Percentiles rank a stretch among this genome's conserved stretches.
These are phyloP conservation scores for Drosophila miranda DNA, from an alignment of 1,140 invertebrate genomes.

Conservation along the genomic window DNA sequence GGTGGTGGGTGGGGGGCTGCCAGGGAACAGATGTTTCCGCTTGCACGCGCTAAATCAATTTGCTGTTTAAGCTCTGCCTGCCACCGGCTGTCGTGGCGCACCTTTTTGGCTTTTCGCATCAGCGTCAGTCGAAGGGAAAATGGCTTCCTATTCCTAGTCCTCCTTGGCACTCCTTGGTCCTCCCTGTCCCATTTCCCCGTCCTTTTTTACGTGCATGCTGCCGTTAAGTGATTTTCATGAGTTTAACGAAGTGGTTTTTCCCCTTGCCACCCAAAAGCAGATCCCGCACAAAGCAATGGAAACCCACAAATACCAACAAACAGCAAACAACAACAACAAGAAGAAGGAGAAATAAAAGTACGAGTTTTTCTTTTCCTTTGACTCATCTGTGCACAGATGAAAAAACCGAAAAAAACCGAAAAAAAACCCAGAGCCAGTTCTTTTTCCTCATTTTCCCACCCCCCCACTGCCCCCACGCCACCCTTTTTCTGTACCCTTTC, in stretches of 20 bases:
- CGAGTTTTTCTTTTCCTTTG: constrained; percentile 22
- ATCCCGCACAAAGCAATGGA: constrained; percentile 35
- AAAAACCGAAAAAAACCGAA: neutral
- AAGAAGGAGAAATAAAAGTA: neutral
- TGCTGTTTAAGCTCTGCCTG: constrained; percentile 68
- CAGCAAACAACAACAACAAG: constrained; percentile 13
- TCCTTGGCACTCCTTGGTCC: no score
- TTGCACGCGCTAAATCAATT: constrained; percentile 80
- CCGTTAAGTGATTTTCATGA: constrained; percentile 78
- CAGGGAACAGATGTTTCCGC: constrained; percentile 64
- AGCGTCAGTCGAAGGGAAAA: constrained; percentile 62
- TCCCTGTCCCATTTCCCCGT: neutral
- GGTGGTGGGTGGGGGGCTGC: neutral
- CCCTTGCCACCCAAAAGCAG: constrained; percentile 13
- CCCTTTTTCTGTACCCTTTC: constrained; percentile 5
- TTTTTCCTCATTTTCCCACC: constrained; percentile 3
- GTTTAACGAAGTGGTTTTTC: constrained; percentile 71
- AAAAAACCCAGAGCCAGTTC: constrained; percentile 18
- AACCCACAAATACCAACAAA: constrained; percentile 63
- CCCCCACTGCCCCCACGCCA: neutral
- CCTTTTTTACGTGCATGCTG: constrained; percentile 51
- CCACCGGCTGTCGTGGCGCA: constrained; percentile 42
- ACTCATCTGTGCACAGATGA: constrained; percentile 33
- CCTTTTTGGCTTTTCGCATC: constrained; percentile 63
- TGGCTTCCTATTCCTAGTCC: constrained; percentile 40